These are phyloP conservation scores for Tinamus guttatus DNA, from an alignment of 2,113 vertebrate species.

Conservation along the genomic window DNA sequence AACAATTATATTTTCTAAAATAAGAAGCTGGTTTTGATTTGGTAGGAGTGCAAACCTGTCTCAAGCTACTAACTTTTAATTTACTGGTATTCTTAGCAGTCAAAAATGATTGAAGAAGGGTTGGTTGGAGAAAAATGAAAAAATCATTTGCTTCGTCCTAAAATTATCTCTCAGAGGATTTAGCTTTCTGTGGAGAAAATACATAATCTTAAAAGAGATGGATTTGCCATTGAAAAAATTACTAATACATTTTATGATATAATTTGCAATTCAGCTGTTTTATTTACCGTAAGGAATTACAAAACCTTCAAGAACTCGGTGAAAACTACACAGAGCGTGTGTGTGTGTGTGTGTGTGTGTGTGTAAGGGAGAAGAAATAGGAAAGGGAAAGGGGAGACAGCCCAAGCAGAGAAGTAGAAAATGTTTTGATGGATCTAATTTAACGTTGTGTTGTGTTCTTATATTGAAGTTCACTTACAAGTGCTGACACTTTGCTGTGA, in stretches of 20 bases:
- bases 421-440: slow-evolving; percentile 68
- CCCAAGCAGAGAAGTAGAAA: slow-evolving; percentile 53
- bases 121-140: neutral
- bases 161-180: neutral
- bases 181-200: neutral
- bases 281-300: neutral
- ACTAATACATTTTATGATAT: neutral
- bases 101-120: slow-evolving; percentile 10
- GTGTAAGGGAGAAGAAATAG: neutral
- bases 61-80: slow-evolving; percentile 45
- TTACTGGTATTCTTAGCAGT: slow-evolving; percentile 20
- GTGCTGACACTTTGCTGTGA: slow-evolving; percentile 57
- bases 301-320: neutral
- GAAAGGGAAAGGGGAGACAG: neutral
- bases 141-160: neutral
- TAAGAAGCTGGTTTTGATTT: slow-evolving; percentile 10
- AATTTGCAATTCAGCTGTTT: neutral
- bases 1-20: slow-evolving; percentile 26
- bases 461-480: slow-evolving; percentile 64
- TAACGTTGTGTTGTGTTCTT: slow-evolving; percentile 74
- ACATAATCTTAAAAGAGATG: neutral
- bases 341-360: neutral
- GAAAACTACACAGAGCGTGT: neutral
- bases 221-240: neutral
- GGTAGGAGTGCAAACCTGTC: slow-evolving; percentile 1